Evolutionary conservation across 2,113 vertebrate species (phyloP).

Genomic region (Pandion haliaetus): DNA sequence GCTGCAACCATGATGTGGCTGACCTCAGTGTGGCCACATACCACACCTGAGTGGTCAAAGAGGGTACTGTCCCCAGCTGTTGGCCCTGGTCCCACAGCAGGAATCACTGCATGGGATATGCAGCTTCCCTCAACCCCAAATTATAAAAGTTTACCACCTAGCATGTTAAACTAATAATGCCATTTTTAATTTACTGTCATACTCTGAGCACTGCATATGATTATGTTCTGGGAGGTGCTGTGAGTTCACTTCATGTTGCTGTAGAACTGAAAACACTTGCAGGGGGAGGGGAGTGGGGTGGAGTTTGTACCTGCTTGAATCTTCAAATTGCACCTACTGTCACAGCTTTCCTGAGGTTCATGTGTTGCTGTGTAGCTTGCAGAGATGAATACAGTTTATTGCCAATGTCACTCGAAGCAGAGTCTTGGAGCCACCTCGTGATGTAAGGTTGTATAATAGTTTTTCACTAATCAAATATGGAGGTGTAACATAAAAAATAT

Average conservation of each 20-base stretch:
- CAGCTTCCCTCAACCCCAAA: not conserved
- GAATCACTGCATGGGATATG: not conserved
- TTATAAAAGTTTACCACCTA: not conserved
- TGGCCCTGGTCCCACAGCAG: not conserved
- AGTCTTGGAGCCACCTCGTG: not conserved
- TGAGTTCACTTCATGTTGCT: not conserved
- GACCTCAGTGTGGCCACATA: not conserved
- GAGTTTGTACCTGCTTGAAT: not conserved
- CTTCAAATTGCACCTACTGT: not conserved
- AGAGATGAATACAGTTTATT: not conserved
- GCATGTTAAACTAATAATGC: not conserved
- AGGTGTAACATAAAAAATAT: not conserved
- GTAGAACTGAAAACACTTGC: not conserved
- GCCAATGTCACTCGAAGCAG: not conserved
- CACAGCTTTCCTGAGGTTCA: not conserved
- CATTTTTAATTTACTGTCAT: not conserved
- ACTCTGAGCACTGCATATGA: not conserved
- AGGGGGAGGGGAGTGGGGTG: no score
- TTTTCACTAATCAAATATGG: not conserved
- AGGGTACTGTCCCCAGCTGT: not conserved
- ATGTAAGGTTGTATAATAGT: not conserved
- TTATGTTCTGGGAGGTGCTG: not conserved
- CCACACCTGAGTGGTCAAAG: not conserved
- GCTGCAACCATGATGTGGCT: accelerated
- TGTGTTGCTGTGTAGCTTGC: not conserved